Evolutionary conservation across 2,113 vertebrate species (phyloP).

Genomic region (Silurus glanis): DNA sequence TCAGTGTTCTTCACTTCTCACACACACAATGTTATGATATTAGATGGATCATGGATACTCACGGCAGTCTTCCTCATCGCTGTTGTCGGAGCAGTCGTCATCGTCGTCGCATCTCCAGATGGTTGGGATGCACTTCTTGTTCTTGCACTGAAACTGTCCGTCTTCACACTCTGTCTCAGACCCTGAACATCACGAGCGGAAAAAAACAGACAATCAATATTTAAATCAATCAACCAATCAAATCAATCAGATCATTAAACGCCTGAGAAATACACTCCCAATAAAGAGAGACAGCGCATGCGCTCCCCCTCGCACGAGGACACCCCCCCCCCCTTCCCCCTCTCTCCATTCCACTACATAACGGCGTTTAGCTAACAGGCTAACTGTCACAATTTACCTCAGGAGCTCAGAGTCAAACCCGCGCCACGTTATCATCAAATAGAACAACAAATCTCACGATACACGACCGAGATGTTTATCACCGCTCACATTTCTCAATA

Average conservation of each 20-base stretch:
- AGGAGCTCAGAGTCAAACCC: too few species aligned
- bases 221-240: neutral
- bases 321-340: too few species aligned
- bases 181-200: conserved; percentile 43
- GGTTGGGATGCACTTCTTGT: conserved; percentile 89
- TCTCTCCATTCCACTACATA: conserved; percentile 15
- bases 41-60: conserved; percentile 66
- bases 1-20: too few species aligned
- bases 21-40: too few species aligned
- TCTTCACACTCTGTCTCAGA: conserved; percentile 83
- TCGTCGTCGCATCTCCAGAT: conserved; percentile 97
- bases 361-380: neutral
- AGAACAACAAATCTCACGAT: too few species aligned
- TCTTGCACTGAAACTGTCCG: conserved; percentile 92
- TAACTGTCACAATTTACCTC: conserved; percentile 14
- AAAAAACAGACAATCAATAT: neutral
- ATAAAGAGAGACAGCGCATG: too few species aligned
- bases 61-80: conserved; percentile 95
- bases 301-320: too few species aligned
- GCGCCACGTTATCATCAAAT: too few species aligned
- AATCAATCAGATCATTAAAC: neutral
- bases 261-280: neutral
- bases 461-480: too few species aligned
- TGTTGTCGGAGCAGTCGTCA: conserved; percentile 95
- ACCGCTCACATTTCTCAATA: too few species aligned